Evolutionary conservation across 1,140 invertebrate genomes (phyloP), one percentile per base, ranked within the genome.

Genomic region (Galendromus occidentalis): DNA sequence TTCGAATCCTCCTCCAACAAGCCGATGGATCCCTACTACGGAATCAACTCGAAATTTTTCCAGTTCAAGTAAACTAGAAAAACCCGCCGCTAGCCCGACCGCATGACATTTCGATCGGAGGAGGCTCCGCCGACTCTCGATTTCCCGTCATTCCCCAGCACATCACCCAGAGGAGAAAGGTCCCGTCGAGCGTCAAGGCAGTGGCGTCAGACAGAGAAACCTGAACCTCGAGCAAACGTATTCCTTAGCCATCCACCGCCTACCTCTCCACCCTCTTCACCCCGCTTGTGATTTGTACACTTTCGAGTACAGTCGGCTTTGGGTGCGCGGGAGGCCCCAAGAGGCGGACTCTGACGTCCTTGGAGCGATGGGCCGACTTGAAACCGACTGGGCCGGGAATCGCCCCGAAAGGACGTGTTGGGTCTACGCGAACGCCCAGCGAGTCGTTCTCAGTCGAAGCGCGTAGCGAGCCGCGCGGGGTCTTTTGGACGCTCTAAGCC

Each of bases 11-110:
- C 51, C 22, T 59, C 51, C 51, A 59, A 59, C 51, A 59, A 59
- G 51, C 51, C 51, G n/a, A 20, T 59, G 51, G 51, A 59, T 9
- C 51, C 51, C 22, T 59, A 59, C 51, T 59, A 59, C 33, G 51
- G 51, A 59, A 59, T 59, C 51, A 59, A 59, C 22, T 59, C 51
- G 25, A 59, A 59, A 33, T 59, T 59, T 22, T 59, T 59, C 51
- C 51, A 59, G 51, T 59, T 59, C 51, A 59, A 59, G 51, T 59
- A 59, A 59, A 59, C 33, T n/a, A n/a, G n/a, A n/a, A n/a, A n/a
- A n/a, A n/a, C n/a, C n/a, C n/a, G n/a, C 22, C 51, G 33, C 33
- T 39, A 9, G 4, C 33, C 33, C 33, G 33, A 39, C 33, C 33
- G 33, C 33, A 39, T 39, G 33, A 39, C 33, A 39, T 39, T 39